Base-by-base conservation (phyloP, 2,888 invertebrate genomes). In the Netelia inedita region DNA sequence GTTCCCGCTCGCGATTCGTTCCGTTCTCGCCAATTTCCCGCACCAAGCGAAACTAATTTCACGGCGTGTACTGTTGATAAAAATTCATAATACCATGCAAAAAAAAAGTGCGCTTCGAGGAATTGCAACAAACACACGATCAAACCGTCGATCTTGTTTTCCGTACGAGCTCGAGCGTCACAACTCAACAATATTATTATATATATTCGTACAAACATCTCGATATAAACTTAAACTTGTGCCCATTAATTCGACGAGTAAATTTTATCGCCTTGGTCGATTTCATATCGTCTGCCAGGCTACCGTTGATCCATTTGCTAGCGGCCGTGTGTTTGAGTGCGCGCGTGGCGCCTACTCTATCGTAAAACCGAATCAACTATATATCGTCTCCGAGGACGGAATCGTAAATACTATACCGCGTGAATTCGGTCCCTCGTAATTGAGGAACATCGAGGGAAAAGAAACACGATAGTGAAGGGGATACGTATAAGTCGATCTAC, bases 191-290 rank as follows among this genome's bases (percentile, higher is more conserved):
- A 57, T 57, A 9, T 57, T 8, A 19, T 19, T 57, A 57, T 57
- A 14, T 46, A 46, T 14, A 8, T 68, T 23, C 28, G 83, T 75
- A 69, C 80, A 86, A 81, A 80, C 79, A 71, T 85, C 79, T 83
- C 83, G 82, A 71, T 59, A 46, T 86, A 83, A 35, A 72, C 85
- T 79, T 83, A 86, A 89, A 89, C 88, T 89, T 90, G 35, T 88
- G 74, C 81, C 88, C 88, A 90, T 90, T 88, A 89, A 88, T 90
- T 88, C 83, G 81, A 87, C 85, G 82, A 85, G 87, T 19, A 88
- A 89, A 90, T 89, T 89, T 88, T 89, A 88, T 89, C 82, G 85
- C 78, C 76, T 69, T 9, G 9, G 61, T 59, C 85, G 71, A 84
- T 85, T 79, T 73, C 57, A 79, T 57, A 78, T 84, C 80, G 84